Conservation (phyloP, 2,113 vertebrate species). For the Atrichornis clamosus region DNA sequence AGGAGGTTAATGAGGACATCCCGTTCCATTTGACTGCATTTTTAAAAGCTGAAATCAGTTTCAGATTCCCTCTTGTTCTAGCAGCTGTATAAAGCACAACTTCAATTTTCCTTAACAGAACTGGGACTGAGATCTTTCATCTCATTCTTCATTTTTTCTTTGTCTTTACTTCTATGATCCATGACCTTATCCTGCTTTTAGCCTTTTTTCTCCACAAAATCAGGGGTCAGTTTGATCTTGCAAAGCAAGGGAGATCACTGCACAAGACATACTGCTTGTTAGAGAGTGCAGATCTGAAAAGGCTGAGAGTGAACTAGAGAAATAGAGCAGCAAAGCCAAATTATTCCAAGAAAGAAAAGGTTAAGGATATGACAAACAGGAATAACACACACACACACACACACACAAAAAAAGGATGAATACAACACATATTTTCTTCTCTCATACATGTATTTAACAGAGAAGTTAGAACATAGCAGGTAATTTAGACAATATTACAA, state of each 20-base stretch:
- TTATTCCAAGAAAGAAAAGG: not conserved
- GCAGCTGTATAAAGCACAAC: not conserved
- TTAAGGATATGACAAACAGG: not conserved
- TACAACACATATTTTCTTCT: not conserved
- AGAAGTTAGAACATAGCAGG: not conserved
- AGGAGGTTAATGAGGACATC: not conserved
- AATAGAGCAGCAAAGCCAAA: not conserved
- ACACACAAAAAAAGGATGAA: not conserved
- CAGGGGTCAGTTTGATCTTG: not conserved
- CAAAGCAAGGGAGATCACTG: not conserved
- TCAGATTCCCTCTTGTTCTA: not conserved
- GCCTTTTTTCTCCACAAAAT: not conserved
- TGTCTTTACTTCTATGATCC: not conserved
- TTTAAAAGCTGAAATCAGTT: not conserved
- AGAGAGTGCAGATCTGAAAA: not conserved
- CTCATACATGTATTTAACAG: accelerated
- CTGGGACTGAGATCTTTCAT: not conserved
- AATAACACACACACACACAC: not conserved
- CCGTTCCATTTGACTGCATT: not conserved
- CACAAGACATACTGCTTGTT: not conserved
- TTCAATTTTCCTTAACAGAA: not conserved
- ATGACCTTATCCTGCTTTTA: not conserved
- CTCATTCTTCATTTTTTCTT: not conserved
- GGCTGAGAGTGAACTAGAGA: not conserved
- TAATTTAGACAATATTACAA: not conserved